A percentile compares a stretch with the other conserved stretches of the same genome.
Conservation (phyloP, 2,113 vertebrate genomes). For the Amblyornis subalaris region DNA sequence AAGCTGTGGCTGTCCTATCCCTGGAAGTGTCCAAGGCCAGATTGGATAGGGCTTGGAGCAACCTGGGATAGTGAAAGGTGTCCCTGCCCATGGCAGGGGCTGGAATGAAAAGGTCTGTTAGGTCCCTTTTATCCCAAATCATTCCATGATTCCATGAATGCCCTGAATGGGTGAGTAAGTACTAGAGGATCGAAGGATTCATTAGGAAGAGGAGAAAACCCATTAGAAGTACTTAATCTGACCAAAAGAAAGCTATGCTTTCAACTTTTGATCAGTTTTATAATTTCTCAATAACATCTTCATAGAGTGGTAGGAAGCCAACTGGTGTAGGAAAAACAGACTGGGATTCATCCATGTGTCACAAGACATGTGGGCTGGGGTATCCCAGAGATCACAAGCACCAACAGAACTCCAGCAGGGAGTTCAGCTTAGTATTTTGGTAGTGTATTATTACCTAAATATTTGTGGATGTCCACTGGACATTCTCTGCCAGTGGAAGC, state of each 20-base stretch:
- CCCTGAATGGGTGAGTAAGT: neutral
- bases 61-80: fast-evolving
- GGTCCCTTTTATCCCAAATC: neutral
- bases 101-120: neutral
- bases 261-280: neutral
- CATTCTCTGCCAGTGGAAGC: neutral
- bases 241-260: neutral
- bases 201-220: neutral
- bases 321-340: neutral
- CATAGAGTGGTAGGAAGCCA: neutral
- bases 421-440: neutral
- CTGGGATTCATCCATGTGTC: neutral
- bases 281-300: neutral
- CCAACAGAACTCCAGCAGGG: neutral
- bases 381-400: neutral
- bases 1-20: neutral
- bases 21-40: neutral
- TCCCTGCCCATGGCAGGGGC: neutral
- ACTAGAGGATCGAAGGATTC: neutral
- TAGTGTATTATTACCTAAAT: neutral
- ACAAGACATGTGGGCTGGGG: neutral
- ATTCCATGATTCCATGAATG: neutral
- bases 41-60: fast-evolving
- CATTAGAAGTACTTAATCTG: neutral
- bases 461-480: neutral